Evolutionary conservation across 2,113 vertebrate species (phyloP), one percentile per base, ranked within the genome.

Genomic region (Eurypyga helias): DNA sequence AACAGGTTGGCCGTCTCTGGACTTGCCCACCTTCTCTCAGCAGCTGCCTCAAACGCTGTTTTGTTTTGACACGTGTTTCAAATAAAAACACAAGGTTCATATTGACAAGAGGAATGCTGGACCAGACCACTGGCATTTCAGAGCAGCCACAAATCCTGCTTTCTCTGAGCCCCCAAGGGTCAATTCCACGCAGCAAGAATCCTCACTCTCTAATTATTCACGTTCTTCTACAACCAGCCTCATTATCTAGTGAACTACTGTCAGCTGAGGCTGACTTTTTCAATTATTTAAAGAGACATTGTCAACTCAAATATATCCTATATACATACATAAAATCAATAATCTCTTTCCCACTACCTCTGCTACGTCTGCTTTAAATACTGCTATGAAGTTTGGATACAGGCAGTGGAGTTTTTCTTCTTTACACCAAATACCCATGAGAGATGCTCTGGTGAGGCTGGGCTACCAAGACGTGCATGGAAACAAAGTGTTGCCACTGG

Each of bases 51-150:
- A 36, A 81, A 78, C 0, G 1, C 93, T 91, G 57, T 84, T 95
- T 97, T 89, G 66, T 94, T 95, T 96, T 91, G 91, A 97, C 97
- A 98, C 85, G 60, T 98, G 98, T 96, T 98, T 98, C 95, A 90
- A 96, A 98, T 98, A 90, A 96, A 97, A 96, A 92, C 91, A 97
- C 94, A 89, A 94, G 80, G 83, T 94, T 96, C 23, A 15, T 82
- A 97, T 94, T 93, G 89, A 96, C 93, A 93, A 98, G 97, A 92
- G 97, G 97, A 98, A 97, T 96, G 96, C 83, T 89, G 92, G 89
- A 80, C 66, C 92, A 94, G 83, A 97, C 94, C 89, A 58, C 95
- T 83, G 77, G 88, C 80, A 67, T 94, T 96, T 96, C 84, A 87
- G 79, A 92, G 62, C 94, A 93, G 93, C 93, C 94, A 95, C 96